Conservation (phyloP, 2,888 invertebrate genomes). For the Trissolcus japonicus region DNA sequence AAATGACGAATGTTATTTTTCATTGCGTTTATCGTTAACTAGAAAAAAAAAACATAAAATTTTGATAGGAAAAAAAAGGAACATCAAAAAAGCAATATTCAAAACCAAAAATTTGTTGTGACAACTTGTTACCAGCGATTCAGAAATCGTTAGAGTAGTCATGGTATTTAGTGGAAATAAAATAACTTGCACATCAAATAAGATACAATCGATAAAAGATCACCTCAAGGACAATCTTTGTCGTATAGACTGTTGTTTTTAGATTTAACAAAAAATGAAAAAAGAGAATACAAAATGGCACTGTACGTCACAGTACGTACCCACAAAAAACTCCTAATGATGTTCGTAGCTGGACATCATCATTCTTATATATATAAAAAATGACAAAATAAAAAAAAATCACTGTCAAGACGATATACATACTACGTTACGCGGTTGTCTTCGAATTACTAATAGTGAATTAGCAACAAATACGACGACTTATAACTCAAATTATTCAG, state of each 20-base stretch:
- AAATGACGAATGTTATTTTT: no score
- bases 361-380: conserved; percentile 35
- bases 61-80: not conserved
- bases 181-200: no score
- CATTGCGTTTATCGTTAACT: no score
- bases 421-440: conserved; percentile 43
- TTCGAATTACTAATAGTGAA: conserved; percentile 48
- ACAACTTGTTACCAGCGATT: no score
- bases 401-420: conserved; percentile 49
- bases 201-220: conserved; percentile 1
- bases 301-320: conserved; percentile 56
- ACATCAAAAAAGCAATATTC: not conserved
- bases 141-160: no score
- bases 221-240: conserved; percentile 37
- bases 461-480: conserved; percentile 41
- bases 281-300: conserved; percentile 25
- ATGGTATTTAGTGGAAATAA: no score
- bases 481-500: conserved; percentile 43
- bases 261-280: not conserved
- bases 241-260: conserved; percentile 29
- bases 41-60: no score
- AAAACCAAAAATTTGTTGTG: not conserved
- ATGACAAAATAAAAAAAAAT: conserved; percentile 7
- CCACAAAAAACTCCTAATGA: conserved; percentile 33
- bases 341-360: conserved; percentile 41